Conservation (phyloP, 1,140 invertebrate species). For the Apis dorsata region DNA sequence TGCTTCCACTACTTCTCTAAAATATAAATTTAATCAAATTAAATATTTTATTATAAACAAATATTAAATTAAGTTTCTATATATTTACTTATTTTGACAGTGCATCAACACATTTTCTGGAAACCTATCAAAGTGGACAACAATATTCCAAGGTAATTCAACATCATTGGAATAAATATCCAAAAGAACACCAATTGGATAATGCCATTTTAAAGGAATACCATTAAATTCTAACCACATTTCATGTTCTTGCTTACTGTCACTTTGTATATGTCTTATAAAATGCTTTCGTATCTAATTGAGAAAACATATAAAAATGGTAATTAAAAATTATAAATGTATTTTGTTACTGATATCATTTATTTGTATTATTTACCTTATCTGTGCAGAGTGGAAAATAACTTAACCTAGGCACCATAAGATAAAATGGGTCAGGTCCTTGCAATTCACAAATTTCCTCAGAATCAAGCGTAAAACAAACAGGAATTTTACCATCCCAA, state of each 20-base stretch:
- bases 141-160: constrained; percentile 94
- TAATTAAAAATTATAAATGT: background rate
- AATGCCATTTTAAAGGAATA: constrained; percentile 96
- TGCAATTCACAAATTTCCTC: constrained; percentile 94
- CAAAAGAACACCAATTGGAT: constrained; percentile 96
- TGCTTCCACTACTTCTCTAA: constrained; percentile 94
- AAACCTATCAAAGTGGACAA: constrained; percentile 96
- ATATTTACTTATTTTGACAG: constrained; percentile 87
- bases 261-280: constrained; percentile 88
- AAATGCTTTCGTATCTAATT: constrained; percentile 94
- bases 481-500: constrained; percentile 96
- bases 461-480: constrained; percentile 92
- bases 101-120: constrained; percentile 89
- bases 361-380: constrained; percentile 84
- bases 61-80: constrained; percentile 32
- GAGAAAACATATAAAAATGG: background rate
- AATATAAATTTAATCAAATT: constrained; percentile 64
- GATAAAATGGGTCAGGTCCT: constrained; percentile 94
- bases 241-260: constrained; percentile 90
- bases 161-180: constrained; percentile 89
- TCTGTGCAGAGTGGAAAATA: constrained; percentile 98
- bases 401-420: constrained; percentile 96
- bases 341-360: background rate
- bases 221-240: constrained; percentile 98
- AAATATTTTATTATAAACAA: background rate